A percentile compares a stretch with the other conserved stretches of the same genome.
Conservation (phyloP, 1,140 invertebrate species). For the Platyscapa corneri region DNA sequence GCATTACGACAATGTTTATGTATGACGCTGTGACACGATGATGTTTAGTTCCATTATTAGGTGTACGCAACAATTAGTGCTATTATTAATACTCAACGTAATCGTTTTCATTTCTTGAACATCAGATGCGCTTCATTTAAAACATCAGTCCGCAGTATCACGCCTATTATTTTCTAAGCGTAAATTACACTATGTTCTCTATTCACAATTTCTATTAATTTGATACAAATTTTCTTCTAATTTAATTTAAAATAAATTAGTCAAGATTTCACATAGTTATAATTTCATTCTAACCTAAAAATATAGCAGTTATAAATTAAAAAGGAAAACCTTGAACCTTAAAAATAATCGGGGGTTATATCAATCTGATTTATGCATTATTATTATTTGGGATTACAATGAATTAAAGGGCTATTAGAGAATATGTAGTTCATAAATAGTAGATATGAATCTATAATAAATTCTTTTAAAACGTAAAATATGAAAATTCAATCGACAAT, state of each 20-base stretch:
- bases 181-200: neutral
- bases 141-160: neutral
- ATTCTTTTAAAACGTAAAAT: too few species aligned
- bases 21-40: neutral
- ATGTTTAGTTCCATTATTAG: neutral
- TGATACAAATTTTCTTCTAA: neutral
- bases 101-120: neutral
- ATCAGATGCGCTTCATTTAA: neutral
- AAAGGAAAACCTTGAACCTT: neutral
- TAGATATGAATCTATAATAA: too few species aligned
- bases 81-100: neutral
- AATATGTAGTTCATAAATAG: too few species aligned
- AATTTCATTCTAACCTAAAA: too few species aligned
- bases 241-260: neutral
- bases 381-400: too few species aligned
- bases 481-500: too few species aligned
- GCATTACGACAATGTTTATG: neutral
- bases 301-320: neutral
- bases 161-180: neutral
- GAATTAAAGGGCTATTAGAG: too few species aligned
- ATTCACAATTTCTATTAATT: neutral
- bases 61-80: neutral
- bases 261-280: too few species aligned
- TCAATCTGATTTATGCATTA: too few species aligned
- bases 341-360: neutral